Conservation (phyloP, 1,140 invertebrate genomes). For the Orchesella cincta region DNA sequence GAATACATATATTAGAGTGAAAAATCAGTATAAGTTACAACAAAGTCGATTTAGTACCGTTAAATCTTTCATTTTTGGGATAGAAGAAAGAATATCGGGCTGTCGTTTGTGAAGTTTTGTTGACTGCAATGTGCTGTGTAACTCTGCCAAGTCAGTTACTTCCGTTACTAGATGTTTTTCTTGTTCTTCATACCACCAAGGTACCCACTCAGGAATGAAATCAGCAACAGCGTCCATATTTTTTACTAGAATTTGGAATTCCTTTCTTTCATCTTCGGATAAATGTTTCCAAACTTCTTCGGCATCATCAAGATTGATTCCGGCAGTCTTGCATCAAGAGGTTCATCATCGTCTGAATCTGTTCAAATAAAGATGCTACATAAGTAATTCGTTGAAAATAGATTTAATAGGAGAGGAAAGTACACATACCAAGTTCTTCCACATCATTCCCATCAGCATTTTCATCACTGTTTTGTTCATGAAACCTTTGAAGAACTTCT, state of each 20-base stretch:
- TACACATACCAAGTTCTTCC: conserved; percentile 8
- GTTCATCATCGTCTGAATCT: conserved; percentile 68
- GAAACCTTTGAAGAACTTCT: conserved; percentile 69
- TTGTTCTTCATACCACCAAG: conserved; percentile 67
- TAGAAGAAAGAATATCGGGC: conserved; percentile 19
- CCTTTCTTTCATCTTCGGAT: conserved; percentile 67
- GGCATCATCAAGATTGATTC: conserved; percentile 71
- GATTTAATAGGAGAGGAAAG: background rate
- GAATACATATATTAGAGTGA: background rate
- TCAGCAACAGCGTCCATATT: conserved; percentile 63
- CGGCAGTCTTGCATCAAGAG: conserved; percentile 61
- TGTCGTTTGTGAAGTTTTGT: no score
- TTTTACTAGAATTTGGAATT: conserved; percentile 68
- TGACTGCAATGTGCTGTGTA: no score
- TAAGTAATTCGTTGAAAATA: background rate
- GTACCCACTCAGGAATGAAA: conserved; percentile 67
- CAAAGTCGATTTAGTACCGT: conserved; percentile 29
- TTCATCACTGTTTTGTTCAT: conserved; percentile 51
- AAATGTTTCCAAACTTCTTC: conserved; percentile 70
- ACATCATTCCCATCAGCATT: conserved; percentile 22
- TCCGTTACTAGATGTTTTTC: conserved; percentile 36
- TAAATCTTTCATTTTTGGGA: conserved; percentile 33
- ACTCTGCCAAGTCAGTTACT: no score
- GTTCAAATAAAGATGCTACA: conserved; percentile 44
- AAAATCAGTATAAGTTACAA: background rate